Evolutionary conservation across 2,888 invertebrate species (phyloP).

Genomic region (Drosophila barbarae): DNA sequence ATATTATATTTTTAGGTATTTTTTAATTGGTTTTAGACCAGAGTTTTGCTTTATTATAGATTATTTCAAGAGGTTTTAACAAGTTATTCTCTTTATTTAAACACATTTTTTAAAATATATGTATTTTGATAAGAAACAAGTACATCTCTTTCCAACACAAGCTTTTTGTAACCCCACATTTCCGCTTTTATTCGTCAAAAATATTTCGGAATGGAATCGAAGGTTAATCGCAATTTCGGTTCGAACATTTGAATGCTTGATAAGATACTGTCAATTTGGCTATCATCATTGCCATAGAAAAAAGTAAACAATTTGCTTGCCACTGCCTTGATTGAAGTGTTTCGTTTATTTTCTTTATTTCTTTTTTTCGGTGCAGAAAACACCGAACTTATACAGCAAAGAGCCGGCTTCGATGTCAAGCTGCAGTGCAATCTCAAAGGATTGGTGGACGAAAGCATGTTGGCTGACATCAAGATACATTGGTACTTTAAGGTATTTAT

Average conservation of each 20-base stretch:
- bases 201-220: constrained; percentile 11
- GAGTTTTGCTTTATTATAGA: background rate
- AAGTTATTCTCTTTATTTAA: too few species aligned
- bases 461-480: constrained; percentile 67
- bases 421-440: constrained; percentile 75
- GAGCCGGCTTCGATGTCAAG: constrained; percentile 74
- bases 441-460: constrained; percentile 63
- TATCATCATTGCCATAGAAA: constrained; percentile 29
- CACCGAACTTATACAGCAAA: constrained; percentile 76
- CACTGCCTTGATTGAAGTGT: constrained; percentile 36
- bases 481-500: constrained; percentile 78
- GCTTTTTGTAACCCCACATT: constrained; percentile 16
- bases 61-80: fast-evolving
- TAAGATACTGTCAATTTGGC: constrained; percentile 55
- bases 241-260: constrained; percentile 36
- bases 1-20: background rate
- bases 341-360: constrained; percentile 20
- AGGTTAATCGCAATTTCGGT: constrained; percentile 38
- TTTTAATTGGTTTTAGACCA: too few species aligned
- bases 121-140: too few species aligned
- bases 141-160: too few species aligned
- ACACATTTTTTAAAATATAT: too few species aligned
- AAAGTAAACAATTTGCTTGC: constrained; percentile 38
- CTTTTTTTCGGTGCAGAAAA: constrained; percentile 61
- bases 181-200: constrained; percentile 37